Conservation (phyloP, 1,140 invertebrate genomes). For the Macrocentrus cingulum region DNA sequence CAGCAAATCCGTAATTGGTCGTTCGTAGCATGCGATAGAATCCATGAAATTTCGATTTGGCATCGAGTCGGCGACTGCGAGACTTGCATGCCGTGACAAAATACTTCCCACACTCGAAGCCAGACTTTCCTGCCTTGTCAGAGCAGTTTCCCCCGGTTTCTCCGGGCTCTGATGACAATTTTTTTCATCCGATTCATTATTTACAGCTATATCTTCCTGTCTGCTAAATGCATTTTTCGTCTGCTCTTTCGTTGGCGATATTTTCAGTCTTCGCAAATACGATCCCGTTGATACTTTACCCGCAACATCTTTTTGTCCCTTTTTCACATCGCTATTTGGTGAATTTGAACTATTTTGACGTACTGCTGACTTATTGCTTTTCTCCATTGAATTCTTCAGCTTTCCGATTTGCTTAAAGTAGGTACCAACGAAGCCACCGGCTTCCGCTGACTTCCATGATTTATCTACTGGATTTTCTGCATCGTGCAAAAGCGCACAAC, state of each 20-base stretch:
- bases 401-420: slow-evolving; percentile 52
- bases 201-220: slow-evolving; percentile 18
- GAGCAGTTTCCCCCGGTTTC: slow-evolving; percentile 12
- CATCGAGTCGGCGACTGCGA: slow-evolving; percentile 31
- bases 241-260: slow-evolving; percentile 54
- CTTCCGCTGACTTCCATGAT: slow-evolving; percentile 33
- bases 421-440: slow-evolving; percentile 41
- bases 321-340: slow-evolving; percentile 29
- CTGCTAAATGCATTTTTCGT: slow-evolving; percentile 42
- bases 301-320: slow-evolving; percentile 20
- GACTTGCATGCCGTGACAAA: slow-evolving; percentile 37
- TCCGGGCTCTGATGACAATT: neutral
- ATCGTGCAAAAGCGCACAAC: neutral
- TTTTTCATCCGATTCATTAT: slow-evolving; percentile 17
- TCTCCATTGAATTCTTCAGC: slow-evolving; percentile 39
- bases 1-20: slow-evolving; percentile 10
- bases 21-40: slow-evolving; percentile 25
- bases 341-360: slow-evolving; percentile 31
- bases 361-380: slow-evolving; percentile 38
- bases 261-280: slow-evolving; percentile 51
- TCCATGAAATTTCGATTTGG: slow-evolving; percentile 25
- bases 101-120: slow-evolving; percentile 37
- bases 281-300: slow-evolving; percentile 39
- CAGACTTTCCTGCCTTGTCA: slow-evolving; percentile 31
- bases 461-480: slow-evolving; percentile 16